These are phyloP conservation scores for Argyresthia albistria DNA, from an alignment of 2,888 invertebrate species.

Conservation along the genomic window DNA sequence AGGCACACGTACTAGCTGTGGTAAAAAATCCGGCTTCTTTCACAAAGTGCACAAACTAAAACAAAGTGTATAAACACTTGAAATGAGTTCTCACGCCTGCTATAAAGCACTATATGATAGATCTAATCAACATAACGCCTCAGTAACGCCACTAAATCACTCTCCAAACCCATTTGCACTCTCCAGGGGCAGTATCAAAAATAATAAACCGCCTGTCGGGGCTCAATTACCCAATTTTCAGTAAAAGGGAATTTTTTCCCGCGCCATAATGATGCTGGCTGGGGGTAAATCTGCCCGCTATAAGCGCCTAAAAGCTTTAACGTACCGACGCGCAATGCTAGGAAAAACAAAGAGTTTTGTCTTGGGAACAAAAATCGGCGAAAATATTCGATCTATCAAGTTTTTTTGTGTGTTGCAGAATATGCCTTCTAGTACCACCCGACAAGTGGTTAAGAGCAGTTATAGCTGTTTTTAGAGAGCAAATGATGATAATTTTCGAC, in stretches of 20 bases:
- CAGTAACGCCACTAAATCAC: background rate
- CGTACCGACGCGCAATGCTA: too few species aligned
- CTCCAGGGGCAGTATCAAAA: slow-evolving; percentile 23
- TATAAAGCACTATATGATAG: background rate
- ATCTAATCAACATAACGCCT: background rate
- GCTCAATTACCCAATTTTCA: slow-evolving; percentile 51
- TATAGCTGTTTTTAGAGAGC: slow-evolving; percentile 12
- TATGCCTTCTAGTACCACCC: slow-evolving; percentile 6
- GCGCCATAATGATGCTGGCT: slow-evolving; percentile 24
- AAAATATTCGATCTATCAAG: too few species aligned
- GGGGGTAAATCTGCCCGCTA: background rate
- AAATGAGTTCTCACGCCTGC: background rate
- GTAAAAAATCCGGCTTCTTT: too few species aligned
- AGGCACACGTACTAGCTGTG: too few species aligned
- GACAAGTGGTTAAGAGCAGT: slow-evolving; percentile 7
- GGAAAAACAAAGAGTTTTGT: too few species aligned
- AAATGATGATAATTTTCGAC: slow-evolving; percentile 11
- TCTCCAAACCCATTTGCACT: slow-evolving; percentile 14
- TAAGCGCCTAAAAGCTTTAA: too few species aligned
- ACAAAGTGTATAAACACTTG: too few species aligned
- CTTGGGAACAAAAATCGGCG: too few species aligned
- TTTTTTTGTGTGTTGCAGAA: too few species aligned
- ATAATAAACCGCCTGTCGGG: slow-evolving; percentile 23
- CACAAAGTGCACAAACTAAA: too few species aligned
- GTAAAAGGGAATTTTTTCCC: slow-evolving; percentile 31